Conservation (phyloP, 2,888 invertebrate genomes). For the Caenorhabditis sp. region DNA sequence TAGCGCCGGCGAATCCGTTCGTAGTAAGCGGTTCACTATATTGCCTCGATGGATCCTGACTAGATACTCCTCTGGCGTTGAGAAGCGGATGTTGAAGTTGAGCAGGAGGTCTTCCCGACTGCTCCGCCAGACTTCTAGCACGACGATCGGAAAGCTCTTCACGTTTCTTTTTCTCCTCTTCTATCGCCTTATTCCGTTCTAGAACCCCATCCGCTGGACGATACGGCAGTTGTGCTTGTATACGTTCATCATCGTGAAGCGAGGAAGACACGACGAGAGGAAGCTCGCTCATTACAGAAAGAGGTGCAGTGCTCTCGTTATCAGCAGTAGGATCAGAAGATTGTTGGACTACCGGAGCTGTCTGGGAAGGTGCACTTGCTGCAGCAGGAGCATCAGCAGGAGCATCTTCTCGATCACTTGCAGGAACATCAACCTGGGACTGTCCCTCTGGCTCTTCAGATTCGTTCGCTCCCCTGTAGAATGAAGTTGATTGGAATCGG, state of each 20-base stretch:
- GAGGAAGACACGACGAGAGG: background rate
- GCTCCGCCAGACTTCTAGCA: background rate
- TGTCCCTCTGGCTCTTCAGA: background rate
- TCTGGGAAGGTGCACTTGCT: background rate
- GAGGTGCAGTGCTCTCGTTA: background rate
- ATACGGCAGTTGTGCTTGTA: background rate
- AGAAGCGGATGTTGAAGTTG: background rate
- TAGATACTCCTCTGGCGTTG: background rate
- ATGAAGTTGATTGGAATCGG: background rate
- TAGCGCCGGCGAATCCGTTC: constrained; percentile 2
- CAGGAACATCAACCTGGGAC: background rate
- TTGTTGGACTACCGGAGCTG: background rate
- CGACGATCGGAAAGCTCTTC: background rate
- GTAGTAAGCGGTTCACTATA: constrained; percentile 7
- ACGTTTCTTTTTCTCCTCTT: background rate
- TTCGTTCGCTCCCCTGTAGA: background rate
- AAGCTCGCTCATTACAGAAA: background rate
- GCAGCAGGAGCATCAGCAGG: background rate
- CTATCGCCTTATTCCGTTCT: constrained; percentile 3
- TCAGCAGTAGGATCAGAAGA: background rate
- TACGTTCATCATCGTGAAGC: background rate
- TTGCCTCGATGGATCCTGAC: background rate
- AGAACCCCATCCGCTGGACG: background rate
- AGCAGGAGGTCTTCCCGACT: background rate
- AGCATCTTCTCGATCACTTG: background rate